Evolutionary conservation across 2,888 invertebrate genomes (phyloP).

Genomic region (Chrysolina oricalcia): DNA sequence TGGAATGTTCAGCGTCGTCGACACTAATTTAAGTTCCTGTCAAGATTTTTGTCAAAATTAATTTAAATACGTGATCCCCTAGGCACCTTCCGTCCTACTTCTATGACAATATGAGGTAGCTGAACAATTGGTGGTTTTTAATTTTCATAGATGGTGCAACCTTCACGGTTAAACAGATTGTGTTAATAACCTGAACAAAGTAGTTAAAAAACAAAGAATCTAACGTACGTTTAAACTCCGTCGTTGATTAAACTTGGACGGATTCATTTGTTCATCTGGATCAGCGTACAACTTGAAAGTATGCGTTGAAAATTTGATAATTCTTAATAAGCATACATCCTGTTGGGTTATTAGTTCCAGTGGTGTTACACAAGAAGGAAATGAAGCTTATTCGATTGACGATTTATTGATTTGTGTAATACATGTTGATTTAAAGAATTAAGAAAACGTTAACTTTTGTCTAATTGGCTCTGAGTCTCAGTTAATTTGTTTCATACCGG

Average conservation of each 20-base stretch:
- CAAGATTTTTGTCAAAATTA: too few species aligned
- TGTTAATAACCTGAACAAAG: slow-evolving; percentile 57
- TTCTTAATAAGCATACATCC: slow-evolving; percentile 69
- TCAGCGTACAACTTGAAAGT: slow-evolving; percentile 57
- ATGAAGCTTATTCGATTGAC: too few species aligned
- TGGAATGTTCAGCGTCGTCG: too few species aligned
- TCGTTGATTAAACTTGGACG: slow-evolving; percentile 56
- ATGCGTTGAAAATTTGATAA: slow-evolving; percentile 71
- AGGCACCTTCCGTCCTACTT: not conserved
- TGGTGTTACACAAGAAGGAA: slow-evolving; percentile 23
- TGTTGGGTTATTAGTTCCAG: slow-evolving; percentile 48
- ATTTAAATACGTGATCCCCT: not conserved
- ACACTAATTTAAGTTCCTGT: too few species aligned
- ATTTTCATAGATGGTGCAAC: slow-evolving; percentile 63
- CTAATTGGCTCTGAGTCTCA: too few species aligned
- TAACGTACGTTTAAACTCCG: slow-evolving; percentile 55
- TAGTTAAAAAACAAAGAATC: slow-evolving; percentile 49
- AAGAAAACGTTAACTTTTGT: too few species aligned
- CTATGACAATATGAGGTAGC: slow-evolving; percentile 44
- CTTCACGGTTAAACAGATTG: slow-evolving; percentile 65
- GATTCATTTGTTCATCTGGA: slow-evolving; percentile 49
- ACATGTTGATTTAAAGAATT: too few species aligned
- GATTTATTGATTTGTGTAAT: too few species aligned
- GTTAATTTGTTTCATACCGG: too few species aligned
- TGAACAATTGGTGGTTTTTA: slow-evolving; percentile 61